A percentile compares a stretch with the other conserved stretches of the same genome.
Conservation (phyloP, 2,797 vertebrate genomes). For the Setipinna tenuifilis region DNA sequence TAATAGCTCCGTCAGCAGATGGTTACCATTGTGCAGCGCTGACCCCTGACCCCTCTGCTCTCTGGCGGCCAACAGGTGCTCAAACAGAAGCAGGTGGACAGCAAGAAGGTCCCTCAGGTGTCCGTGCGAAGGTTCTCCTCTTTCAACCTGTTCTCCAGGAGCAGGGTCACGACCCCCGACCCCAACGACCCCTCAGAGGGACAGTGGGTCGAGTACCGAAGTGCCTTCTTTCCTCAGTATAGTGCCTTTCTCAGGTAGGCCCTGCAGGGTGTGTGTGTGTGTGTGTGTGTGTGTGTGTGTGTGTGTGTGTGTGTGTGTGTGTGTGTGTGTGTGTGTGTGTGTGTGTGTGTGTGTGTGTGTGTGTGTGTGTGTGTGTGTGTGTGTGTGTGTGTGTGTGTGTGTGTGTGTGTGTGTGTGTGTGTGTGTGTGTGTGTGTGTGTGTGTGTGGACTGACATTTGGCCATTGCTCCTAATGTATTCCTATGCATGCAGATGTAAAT, state of each 20-base stretch:
- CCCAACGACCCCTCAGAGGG: constrained; percentile 73
- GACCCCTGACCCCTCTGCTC: background rate
- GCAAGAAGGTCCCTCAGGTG: constrained; percentile 81
- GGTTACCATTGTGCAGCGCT: background rate
- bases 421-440: background rate
- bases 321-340: background rate
- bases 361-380: background rate
- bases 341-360: background rate
- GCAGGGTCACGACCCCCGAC: constrained; percentile 62
- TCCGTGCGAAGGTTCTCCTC: constrained; percentile 92
- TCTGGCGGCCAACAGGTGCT: constrained; percentile 78
- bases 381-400: too few relatives aligned
- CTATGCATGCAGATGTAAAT: too few relatives aligned
- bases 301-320: background rate
- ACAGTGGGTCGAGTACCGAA: constrained; percentile 89
- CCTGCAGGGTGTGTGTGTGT: background rate
- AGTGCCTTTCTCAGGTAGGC: constrained; percentile 87
- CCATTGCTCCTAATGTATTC: too few relatives aligned
- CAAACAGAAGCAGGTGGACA: constrained; percentile 83
- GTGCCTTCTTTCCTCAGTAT: constrained; percentile 85
- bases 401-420: background rate
- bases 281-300: background rate
- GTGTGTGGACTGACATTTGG: too few relatives aligned
- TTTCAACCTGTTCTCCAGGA: constrained; percentile 88
- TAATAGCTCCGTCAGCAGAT: background rate